Evolutionary conservation across 2,797 vertebrate species (phyloP).

Genomic region (Aeoliscus strigatus): DNA sequence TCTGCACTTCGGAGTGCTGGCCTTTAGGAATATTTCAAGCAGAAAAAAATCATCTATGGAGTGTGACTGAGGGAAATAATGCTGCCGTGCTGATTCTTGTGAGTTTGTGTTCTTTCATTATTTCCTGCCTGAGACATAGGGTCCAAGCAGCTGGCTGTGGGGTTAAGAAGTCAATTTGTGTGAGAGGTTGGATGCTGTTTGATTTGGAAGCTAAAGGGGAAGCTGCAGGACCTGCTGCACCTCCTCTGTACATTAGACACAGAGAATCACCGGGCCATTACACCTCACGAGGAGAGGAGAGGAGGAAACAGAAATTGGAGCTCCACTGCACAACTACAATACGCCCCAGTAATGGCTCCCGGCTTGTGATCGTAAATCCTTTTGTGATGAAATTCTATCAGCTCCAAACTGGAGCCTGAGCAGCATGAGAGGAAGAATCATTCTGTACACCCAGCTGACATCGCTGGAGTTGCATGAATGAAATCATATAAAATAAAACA

Average conservation of each 20-base stretch:
- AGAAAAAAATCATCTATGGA: constrained; percentile 34
- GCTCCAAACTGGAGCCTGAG: no score
- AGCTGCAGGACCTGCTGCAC: constrained; percentile 37
- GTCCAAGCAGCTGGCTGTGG: constrained; percentile 23
- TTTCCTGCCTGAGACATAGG: constrained; percentile 21
- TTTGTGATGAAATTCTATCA: constrained; percentile 37
- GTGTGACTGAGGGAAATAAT: no score
- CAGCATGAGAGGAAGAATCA: constrained; percentile 9
- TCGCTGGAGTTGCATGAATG: no score
- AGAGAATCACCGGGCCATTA: constrained; percentile 55
- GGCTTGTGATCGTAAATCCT: constrained; percentile 52
- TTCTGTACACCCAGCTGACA: no score
- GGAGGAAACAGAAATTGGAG: constrained; percentile 13
- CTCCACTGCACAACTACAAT: constrained; percentile 23
- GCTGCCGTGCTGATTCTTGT: no score
- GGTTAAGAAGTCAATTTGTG: constrained; percentile 62
- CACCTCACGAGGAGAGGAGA: constrained; percentile 16
- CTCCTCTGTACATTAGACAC: constrained; percentile 55
- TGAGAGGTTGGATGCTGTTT: constrained; percentile 57
- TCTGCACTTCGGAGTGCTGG: no score
- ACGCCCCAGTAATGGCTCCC: constrained; percentile 19
- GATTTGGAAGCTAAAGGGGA: constrained; percentile 62
- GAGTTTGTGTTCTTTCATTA: constrained; percentile 11
- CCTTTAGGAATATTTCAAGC: constrained; percentile 36
- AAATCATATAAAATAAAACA: no score